Base-by-base conservation (phyloP, 2,797 vertebrate species). In the Calcarius lapponicus region DNA sequence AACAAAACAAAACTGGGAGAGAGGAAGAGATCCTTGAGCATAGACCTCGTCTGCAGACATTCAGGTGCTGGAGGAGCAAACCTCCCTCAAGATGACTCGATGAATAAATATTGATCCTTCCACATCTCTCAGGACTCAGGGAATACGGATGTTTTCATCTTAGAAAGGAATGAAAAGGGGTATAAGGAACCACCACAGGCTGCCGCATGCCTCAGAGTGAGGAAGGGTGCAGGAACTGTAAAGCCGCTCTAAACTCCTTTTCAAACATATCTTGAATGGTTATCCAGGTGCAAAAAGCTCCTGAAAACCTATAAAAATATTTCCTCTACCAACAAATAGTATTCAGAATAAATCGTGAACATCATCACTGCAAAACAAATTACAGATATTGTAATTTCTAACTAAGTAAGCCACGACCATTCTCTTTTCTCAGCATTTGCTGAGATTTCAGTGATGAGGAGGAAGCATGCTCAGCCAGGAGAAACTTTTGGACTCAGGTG, bases 191-290 rank as follows among this genome's bases (percentile, higher is more conserved):
- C 40, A 38, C 8, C 40, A 58, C 24, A 10, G 47, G 34, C 25
- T 92, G 51, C n/a, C 58, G 54, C 0, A 0, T 0, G 2, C 29
- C 76, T 56, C 25, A 0, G 5, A 11, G n/a, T 5, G 11, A 69
- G 58, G 42, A 65, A 47, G 60, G 64, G 4, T 3, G 13, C 29
- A 72, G 75, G 34, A 88, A 40, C 36, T 65, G 18, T 10, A 56
- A 82, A 67, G n/a, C 31, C 53, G 50, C 47, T 31, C 15, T 56
- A 10, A 88, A 61, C 40, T 48, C 38, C 60, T 69, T 66, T 58
- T 34, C 43, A 36, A 58, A 34, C 31, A 22, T 10, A 40, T 18
- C 48, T 34, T 78, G 25, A 62, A 42, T 48, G 11, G 31, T 13
- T 70, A 31, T 34, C 31, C 42, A 56, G 42, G 50, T 11, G 10